A percentile compares a stretch with the other conserved stretches of the same genome.
phyloP scores from a whole-genome alignment of 2,113 vertebrate genomes.

The human region GRCh38 chr11:31917501-31918000 shows the following conservation, averaged over 20 bases:
- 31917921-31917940: not conserved
- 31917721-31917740: not conserved
- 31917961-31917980: not conserved
- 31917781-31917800: not conserved
- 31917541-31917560: not conserved
- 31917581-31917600: not conserved
- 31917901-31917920: not conserved
- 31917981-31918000: not conserved
- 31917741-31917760: not conserved
- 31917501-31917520: not conserved
- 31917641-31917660: not conserved
- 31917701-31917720: rapidly evolving
- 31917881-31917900: not conserved
- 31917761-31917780: not conserved
- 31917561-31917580: not conserved
- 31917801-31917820: too few relatives aligned
- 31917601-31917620: not conserved
- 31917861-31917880: not conserved
- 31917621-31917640: not conserved
- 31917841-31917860: not conserved
- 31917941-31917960: not conserved
- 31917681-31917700: not conserved
- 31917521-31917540: not conserved
- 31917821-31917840: not conserved
- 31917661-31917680: not conserved